phyloP scores from a whole-genome alignment of 2,888 invertebrate species.

The Ecliptopera silaceata region DNA sequence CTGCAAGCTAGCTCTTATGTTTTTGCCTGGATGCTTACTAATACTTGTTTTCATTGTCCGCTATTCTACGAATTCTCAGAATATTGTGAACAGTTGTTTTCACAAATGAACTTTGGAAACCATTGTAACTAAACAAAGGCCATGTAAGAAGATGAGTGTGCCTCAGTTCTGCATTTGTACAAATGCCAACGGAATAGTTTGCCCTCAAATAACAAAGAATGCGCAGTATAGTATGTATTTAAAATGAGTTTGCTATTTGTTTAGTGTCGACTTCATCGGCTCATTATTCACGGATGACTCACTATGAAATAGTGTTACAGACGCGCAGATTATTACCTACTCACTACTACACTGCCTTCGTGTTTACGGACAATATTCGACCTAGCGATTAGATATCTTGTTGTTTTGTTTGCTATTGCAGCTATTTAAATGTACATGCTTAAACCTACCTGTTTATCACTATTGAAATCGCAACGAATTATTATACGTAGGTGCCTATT shows the following conservation, averaged over 20 bases:
- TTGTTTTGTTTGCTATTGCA: neutral
- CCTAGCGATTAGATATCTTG: neutral
- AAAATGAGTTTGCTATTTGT: slow-evolving; percentile 6
- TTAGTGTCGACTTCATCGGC: slow-evolving; percentile 8
- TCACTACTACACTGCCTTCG: slow-evolving; percentile 5
- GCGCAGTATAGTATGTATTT: neutral
- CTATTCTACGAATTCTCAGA: neutral
- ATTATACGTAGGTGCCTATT: too few relatives aligned
- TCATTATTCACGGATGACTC: slow-evolving; percentile 7
- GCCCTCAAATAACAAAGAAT: slow-evolving; percentile 3
- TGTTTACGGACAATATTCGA: neutral
- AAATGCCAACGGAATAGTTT: neutral
- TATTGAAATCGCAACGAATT: too few relatives aligned
- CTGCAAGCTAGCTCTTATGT: neutral
- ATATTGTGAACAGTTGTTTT: neutral
- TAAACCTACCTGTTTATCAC: neutral
- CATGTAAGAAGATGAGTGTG: neutral
- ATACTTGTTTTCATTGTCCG: neutral
- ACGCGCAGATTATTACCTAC: neutral
- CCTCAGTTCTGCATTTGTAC: slow-evolving; percentile 5
- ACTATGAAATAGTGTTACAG: too few relatives aligned
- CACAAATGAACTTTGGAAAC: neutral
- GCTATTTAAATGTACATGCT: neutral
- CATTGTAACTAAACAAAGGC: neutral
- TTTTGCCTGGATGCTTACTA: neutral